Evolutionary conservation across 2,797 vertebrate species (phyloP).

Genomic region (Antrozous pallidus): DNA sequence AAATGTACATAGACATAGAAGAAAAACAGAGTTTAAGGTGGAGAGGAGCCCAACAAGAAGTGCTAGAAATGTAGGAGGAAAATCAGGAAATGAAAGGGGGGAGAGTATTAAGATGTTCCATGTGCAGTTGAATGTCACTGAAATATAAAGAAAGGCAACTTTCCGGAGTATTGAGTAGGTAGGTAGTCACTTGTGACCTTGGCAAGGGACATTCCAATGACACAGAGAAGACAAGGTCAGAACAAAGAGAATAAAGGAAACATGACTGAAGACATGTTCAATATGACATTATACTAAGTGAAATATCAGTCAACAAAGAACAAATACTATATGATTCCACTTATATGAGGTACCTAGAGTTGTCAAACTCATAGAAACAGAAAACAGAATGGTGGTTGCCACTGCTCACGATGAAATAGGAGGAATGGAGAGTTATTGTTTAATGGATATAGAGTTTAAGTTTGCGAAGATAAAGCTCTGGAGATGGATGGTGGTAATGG

Average conservation of each 20-base stretch:
- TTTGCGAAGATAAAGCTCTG: slow-evolving; percentile 1
- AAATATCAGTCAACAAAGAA: not conserved
- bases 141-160: not conserved
- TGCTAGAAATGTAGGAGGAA: not conserved
- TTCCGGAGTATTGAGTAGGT: not conserved
- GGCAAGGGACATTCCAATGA: not conserved
- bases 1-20: not conserved
- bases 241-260: slow-evolving; percentile 24
- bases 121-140: not conserved
- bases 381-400: not conserved
- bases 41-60: not conserved
- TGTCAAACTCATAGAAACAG: not conserved
- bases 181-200: not conserved
- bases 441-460: not conserved
- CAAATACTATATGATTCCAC: not conserved
- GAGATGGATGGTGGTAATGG: not conserved
- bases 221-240: not conserved
- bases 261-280: not conserved
- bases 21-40: not conserved
- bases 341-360: not conserved
- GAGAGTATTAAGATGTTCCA: not conserved
- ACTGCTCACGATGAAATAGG: not conserved
- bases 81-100: not conserved
- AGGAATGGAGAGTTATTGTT: not conserved
- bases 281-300: not conserved